Evolutionary conservation across 2,888 invertebrate species (phyloP), one percentile per base, ranked within the genome.

Genomic region (Mactromeris polynyma): DNA sequence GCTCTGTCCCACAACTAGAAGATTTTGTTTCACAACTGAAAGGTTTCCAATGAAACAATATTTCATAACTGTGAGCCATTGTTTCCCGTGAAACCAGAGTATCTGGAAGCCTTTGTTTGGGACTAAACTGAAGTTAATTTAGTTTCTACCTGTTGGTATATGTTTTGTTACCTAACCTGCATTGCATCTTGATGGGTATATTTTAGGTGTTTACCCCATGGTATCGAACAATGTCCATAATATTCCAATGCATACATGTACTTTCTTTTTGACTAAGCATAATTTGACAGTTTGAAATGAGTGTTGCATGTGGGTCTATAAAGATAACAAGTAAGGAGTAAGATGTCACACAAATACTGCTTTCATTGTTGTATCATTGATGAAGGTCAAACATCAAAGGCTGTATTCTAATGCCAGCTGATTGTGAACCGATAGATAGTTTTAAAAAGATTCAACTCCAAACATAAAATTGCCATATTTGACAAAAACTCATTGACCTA

Each of bases 401-500:
- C 26, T 64, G 7, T 26, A 51, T 64, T 26, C 58, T 26, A 26
- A 4, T 6, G 7, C n/a, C 9, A 26, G 2, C 58, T 26, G 26
- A 64, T 64, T 64, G 58, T 64, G 26, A 64, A 64, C 58, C 26
- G 2, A 51, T 51, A 51, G 14, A n/a, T n/a, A n/a, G n/a, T n/a
- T n/a, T 46, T 46, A 4, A 46, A 46, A 11, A 46, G 46, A 17
- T 2, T 46, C 17, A 17, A 46, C 11, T 17, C 46, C 46, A 46
- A 46, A 64, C 26, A 26, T 64, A 26, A 64, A 64, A 26, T 64
- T 26, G 26, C 26, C 26, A 64, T 26, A 17, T 64, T 64, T 64
- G 58, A 26, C 26, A 64, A 64, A 64, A 64, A 64, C 58, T 64
- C 26, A 64, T 64, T 64, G 58, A 64, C 58, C 58, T 64, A 51